These are phyloP conservation scores for Lophius americanus DNA, from an alignment of 2,797 vertebrate genomes.

Conservation along the genomic window DNA sequence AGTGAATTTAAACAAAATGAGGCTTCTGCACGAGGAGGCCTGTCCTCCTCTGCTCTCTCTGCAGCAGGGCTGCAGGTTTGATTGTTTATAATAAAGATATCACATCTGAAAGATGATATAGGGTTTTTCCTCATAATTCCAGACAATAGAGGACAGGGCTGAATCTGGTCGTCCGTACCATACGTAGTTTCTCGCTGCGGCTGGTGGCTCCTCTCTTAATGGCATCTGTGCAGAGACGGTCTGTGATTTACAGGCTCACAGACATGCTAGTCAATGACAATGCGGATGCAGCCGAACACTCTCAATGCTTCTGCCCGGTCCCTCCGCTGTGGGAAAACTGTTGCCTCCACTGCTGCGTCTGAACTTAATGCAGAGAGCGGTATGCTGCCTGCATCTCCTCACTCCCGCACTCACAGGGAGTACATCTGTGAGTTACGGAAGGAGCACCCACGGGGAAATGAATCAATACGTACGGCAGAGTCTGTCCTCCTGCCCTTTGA, in stretches of 20 bases:
- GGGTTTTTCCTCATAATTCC: conserved; percentile 33
- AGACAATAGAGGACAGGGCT: conserved; percentile 27
- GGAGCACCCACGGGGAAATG: conserved; percentile 37
- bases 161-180: conserved; percentile 53
- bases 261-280: conserved; percentile 63
- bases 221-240: conserved; percentile 50
- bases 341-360: conserved; percentile 39
- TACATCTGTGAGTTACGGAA: conserved; percentile 32
- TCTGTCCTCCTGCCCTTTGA: conserved; percentile 66
- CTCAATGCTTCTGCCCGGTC: conserved; percentile 4
- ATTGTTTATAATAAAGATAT: conserved; percentile 42
- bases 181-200: conserved; percentile 53
- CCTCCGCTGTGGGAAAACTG: conserved; percentile 45
- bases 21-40: conserved; percentile 8
- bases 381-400: conserved; percentile 29
- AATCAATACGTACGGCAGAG: conserved; percentile 58
- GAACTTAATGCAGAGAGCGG: conserved; percentile 38
- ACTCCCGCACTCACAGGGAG: conserved; percentile 32
- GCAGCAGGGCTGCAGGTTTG: conserved; percentile 28
- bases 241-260: conserved; percentile 59
- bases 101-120: conserved; percentile 32
- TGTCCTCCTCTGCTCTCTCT: conserved; percentile 20
- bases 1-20: neutral
- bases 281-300: conserved; percentile 42
- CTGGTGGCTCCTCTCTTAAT: conserved; percentile 37